Evolutionary conservation across 2,888 invertebrate genomes (phyloP), one percentile per base, ranked within the genome.

Genomic region (Torymus texanus): DNA sequence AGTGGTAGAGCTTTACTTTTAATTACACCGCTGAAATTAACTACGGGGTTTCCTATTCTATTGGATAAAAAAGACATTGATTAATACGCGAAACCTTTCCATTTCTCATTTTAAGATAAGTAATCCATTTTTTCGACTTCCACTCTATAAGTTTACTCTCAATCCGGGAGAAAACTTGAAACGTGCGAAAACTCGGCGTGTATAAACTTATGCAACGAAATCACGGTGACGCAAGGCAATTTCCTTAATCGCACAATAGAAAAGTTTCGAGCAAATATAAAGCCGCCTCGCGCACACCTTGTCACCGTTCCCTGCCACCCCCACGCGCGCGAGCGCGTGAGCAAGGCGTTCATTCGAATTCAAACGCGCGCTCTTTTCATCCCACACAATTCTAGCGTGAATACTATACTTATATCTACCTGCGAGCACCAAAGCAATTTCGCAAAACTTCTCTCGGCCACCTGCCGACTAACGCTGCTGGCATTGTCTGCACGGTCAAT

Each of bases 161-260:
- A 8, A 41, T 41, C 41, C 8, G 8, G 41, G 8, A 8, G 41
- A 41, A 41, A 41, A 41, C 41, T 41, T 41, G 41, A 41, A 41
- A 41, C 41, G 41, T 8, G 41, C 1, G 41, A 41, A 41, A 41
- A 41, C 41, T 41, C 41, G 41, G 5, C 41, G 41, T 8, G 41
- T 8, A 41, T 41, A 41, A 41, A 41, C 41, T 41, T 41, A 41
- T 41, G 41, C 24, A 2, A 24, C 63, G 50, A 62, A 62, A 62
- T 62, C 21, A 41, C 41, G 8, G 8, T 8, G 5, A 41, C 41
- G 5, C 41, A 10, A 24, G 53, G 55, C 55, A 55, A 68, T 68
- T 68, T 68, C 16, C 24, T 68, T 68, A 24, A 56, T 24, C 67
- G 56, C 55, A 68, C 56, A 68, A 21, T 12, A 55, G 18, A 68